Conservation (phyloP, 2,113 vertebrate species). For the Aythya baeri region DNA sequence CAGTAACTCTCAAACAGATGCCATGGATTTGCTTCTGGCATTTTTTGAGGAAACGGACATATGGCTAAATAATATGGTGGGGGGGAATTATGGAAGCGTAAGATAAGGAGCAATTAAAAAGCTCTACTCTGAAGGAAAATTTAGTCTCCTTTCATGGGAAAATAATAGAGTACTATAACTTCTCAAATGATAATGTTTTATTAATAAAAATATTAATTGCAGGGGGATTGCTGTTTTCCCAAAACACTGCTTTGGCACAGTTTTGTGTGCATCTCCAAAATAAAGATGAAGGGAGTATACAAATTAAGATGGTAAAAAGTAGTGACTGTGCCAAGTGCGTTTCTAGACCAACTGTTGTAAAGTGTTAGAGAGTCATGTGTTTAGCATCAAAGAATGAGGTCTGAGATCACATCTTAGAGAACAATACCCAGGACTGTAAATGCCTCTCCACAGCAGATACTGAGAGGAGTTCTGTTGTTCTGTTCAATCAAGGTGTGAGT, state of each 20-base stretch:
- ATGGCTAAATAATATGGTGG: slow-evolving; percentile 62
- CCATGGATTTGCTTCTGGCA: slow-evolving; percentile 64
- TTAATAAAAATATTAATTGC: background rate
- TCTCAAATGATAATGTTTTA: background rate
- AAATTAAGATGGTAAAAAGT: background rate
- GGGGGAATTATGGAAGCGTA: slow-evolving; percentile 46
- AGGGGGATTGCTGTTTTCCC: background rate
- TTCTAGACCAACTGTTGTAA: background rate
- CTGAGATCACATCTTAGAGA: background rate
- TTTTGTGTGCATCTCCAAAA: background rate
- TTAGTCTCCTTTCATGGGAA: background rate
- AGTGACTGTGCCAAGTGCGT: background rate
- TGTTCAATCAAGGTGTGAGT: background rate
- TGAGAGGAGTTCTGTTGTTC: background rate
- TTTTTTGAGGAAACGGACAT: slow-evolving; percentile 68
- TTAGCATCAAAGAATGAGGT: background rate
- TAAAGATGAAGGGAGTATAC: background rate
- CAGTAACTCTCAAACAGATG: slow-evolving; percentile 59
- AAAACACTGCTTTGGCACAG: background rate
- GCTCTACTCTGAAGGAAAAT: background rate
- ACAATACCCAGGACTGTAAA: background rate
- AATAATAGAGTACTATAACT: background rate
- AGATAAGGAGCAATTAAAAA: slow-evolving; percentile 19
- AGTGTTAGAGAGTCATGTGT: background rate
- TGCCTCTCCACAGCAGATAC: background rate